Percentiles rank a stretch among this genome's conserved stretches.
Evolutionary conservation across 2,113 vertebrate species (phyloP).

Genomic region (Tenebrosternarchus preto): DNA sequence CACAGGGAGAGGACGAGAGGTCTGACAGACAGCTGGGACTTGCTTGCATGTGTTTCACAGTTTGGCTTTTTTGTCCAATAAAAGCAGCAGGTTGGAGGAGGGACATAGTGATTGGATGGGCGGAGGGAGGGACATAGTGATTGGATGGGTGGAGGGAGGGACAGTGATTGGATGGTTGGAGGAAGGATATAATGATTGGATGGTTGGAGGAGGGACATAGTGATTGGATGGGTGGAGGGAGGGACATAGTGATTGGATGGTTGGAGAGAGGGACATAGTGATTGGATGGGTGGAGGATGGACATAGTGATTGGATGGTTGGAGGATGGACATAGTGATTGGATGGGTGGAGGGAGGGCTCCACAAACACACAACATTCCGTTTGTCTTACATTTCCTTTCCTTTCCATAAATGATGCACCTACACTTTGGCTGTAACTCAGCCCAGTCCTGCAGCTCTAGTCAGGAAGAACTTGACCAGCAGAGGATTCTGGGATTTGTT

Average conservation of each 20-base stretch:
- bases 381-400: constrained; percentile 43
- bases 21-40: constrained; percentile 39
- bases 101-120: neutral
- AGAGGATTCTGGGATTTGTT: constrained; percentile 15
- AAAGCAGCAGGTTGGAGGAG: constrained; percentile 39
- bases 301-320: too few species aligned
- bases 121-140: neutral
- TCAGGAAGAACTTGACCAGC: constrained; percentile 38
- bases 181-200: neutral
- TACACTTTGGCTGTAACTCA: constrained; percentile 37
- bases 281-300: neutral
- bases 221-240: neutral
- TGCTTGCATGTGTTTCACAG: constrained; percentile 49
- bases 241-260: too few species aligned
- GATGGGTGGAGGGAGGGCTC: neutral
- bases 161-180: too few species aligned
- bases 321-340: too few species aligned
- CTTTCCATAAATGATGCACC: constrained; percentile 49
- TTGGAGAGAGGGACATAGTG: constrained; percentile 1
- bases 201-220: constrained; percentile 7
- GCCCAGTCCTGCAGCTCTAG: constrained; percentile 36
- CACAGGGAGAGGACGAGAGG: neutral
- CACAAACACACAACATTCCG: neutral
- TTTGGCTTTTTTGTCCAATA: constrained; percentile 29
- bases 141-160: neutral